Base-by-base conservation (phyloP, 2,888 invertebrate genomes). In the Bombylius major region DNA sequence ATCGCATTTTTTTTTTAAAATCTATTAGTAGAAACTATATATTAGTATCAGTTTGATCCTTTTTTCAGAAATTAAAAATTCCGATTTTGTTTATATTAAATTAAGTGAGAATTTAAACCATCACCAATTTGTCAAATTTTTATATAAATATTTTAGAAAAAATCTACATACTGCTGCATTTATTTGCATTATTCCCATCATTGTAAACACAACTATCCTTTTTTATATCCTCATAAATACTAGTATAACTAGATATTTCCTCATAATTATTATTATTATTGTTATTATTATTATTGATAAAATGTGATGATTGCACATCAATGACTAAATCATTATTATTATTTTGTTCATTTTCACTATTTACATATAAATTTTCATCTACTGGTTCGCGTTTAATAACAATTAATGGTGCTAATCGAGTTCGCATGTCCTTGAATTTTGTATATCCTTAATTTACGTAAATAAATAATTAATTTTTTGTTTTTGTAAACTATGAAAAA, bases 341-440 rank as follows among this genome's bases (percentile, higher is more conserved):
- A 14, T 50, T 54, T 34, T 54, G 44, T 49, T 50, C 48, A 54
- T 54, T 49, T 32, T 44, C 50, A 33, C 48, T 49, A 33, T 50
- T 50, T 14, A 44, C 49, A 33, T 50, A 54, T 33, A 23, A 32
- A 50, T 54, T 54, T 31, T 44, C 14, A n/a, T 42, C 55, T 14
- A 59, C 60, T 59, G 70, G 69, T 65, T 73, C 73, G 70, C 73
- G 73, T 69, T 73, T 73, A 65, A 73, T 71, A 69, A 73, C 71
- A 70, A 73, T 73, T 65, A 73, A 63, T 59, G 73, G 70, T 63
- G 73, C 73, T 65, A 73, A 70, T 63, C 73, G 72, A 70, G 71
- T 72, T 70, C 73, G 73, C 73, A 73, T 73, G 61, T 62, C 62
- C 60, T 60, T 56, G 50, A 13, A 42, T 42, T 42, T 42, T 42